Evolutionary conservation across 2,888 invertebrate genomes (phyloP), one percentile per base, ranked within the genome.

Genomic region (Drosophila robusta): DNA sequence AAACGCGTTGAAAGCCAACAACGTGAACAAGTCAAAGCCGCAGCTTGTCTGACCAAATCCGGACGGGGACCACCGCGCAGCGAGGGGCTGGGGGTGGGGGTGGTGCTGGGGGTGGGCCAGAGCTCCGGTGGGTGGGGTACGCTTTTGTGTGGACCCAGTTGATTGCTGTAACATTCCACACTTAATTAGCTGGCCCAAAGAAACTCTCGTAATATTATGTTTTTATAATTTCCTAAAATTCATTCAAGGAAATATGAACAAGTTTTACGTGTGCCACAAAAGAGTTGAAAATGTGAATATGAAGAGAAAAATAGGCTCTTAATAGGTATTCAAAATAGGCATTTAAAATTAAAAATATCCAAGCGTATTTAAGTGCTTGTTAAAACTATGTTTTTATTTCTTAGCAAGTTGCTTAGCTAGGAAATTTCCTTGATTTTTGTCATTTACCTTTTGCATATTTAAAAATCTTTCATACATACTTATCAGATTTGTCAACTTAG

Each of bases 161-260:
- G 80, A 82, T 85, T 78, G 86, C 86, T 70, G 69, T 78, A 78
- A 86, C 83, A 86, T 83, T 78, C 83, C 83, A 83, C 83, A 80
- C 80, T 78, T 83, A 74, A 80, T 86, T 86, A 76, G 66, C 56
- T 70, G 68, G 51, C 51, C 58, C 44, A 26, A 47, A 36, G 45
- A 32, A 16, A 16, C 44, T n/a, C 44, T 50, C 18, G 42, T 38
- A 41, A 62, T 52, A 22, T 14, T 3, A 18, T 22, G 18, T 52
- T 47, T 26, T 51, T 12, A 18, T 52, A 29, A 41, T 51, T 51
- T 26, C 18, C 18, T 14, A 18, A 7, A 14, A 47, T 38, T 60
- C 49, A 61, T 57, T 34, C 45, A 32, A 16, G 8, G 38, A 29
- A 39, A 39, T 56, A 36, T 36, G 36, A 45, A 14, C 34, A 11